Evolutionary conservation across 2,888 invertebrate species (phyloP), one percentile per base, ranked within the genome.

Genomic region (Tachystola acroxantha): DNA sequence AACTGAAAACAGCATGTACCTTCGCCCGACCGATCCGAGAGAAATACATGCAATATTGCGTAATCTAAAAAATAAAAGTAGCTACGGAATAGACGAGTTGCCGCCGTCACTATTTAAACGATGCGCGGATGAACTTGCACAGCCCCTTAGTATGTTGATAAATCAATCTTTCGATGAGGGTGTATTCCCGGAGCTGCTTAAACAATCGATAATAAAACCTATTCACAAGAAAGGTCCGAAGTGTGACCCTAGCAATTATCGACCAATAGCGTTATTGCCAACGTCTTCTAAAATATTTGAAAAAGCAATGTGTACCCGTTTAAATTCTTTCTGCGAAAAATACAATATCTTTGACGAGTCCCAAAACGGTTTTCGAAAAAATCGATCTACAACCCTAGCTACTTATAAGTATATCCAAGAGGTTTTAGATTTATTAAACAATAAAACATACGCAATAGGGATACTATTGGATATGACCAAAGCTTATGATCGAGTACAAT

Each of bases 351-450:
- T 40, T 3, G 33, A 20, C 10, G 7, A 7, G 1, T 34, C 38
- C n/a, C 42, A 45, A 37, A 32, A 37, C n/a, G 43, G 39, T 1
- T 43, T 43, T 32, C 36, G 39, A 27, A 41, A 46, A 10, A 27
- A 24, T n/a, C 40, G 38, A 34, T 43, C 39, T 0, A 46, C 43
- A 2, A 29, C 36, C 7, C 10, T 36, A 10, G 43, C 43, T 11
- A 24, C 29, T 7, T 43, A 28, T 27, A 16, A 33, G 9, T 12
- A 40, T 7, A 24, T 32, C 7, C 35, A 42, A 27, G 7, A 12
- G 2, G 24, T 40, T 7, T 7, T 36, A n/a, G 10, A 19, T 2
- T 32, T 30, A 14, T 6, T 37, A 1, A 36, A 45, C 13, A 25
- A 22, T 10, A 25, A 36, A 10, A 36, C 7, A 22, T 32, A n/a